A percentile compares a stretch with the other conserved stretches of the same genome.
Evolutionary conservation across 2,888 invertebrate species (phyloP).

Genomic region (Drymonia ruficornis): DNA sequence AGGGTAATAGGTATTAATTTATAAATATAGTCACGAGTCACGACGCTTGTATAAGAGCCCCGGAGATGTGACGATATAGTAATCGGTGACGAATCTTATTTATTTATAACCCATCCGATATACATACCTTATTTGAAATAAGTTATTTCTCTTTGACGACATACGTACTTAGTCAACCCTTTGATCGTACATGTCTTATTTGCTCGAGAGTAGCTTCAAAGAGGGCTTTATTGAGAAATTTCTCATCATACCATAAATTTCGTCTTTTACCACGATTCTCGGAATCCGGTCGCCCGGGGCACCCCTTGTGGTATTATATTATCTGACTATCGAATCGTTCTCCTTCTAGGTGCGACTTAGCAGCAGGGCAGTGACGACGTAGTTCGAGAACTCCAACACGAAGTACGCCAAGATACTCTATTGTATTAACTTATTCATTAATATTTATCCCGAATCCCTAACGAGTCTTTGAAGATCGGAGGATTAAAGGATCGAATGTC

Average conservation of each 20-base stretch:
- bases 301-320: slow-evolving; percentile 14
- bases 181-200: not conserved
- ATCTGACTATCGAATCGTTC: slow-evolving; percentile 12
- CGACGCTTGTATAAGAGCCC: not conserved
- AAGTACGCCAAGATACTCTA: slow-evolving; percentile 10
- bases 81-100: no score
- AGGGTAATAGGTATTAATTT: slow-evolving; percentile 5
- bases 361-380: slow-evolving; percentile 9
- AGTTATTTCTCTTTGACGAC: not conserved
- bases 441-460: slow-evolving; percentile 16
- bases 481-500: slow-evolving; percentile 26
- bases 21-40: not conserved
- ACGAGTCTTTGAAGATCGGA: slow-evolving; percentile 11
- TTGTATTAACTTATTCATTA: slow-evolving; percentile 14
- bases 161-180: not conserved
- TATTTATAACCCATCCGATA: not conserved
- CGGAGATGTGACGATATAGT: no score
- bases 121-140: no score
- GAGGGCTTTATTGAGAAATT: not conserved
- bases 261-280: not conserved
- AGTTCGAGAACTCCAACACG: slow-evolving; percentile 16
- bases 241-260: not conserved
- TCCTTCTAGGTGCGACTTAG: slow-evolving; percentile 8
- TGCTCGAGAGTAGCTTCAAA: not conserved
- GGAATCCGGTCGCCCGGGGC: slow-evolving; percentile 10